Evolutionary conservation across 2,113 vertebrate species (phyloP).

Genomic region (Syngnathus typhle): DNA sequence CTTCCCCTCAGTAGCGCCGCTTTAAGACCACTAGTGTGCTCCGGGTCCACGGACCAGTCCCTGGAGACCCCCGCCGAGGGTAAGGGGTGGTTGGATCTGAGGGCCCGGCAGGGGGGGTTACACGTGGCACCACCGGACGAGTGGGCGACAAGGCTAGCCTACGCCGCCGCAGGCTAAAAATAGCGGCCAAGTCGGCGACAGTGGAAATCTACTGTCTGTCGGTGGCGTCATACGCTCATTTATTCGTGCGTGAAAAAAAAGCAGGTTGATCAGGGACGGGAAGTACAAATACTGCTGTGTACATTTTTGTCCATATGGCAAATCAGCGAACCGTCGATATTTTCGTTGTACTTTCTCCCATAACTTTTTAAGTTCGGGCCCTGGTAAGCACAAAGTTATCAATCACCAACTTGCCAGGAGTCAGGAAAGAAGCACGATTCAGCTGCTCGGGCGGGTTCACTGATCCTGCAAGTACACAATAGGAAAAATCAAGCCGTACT

Average conservation of each 20-base stretch:
- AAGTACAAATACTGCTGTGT: too few relatives aligned
- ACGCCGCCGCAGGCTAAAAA: conserved; percentile 49
- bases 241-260: background rate
- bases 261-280: too few relatives aligned
- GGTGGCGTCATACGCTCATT: background rate
- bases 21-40: conserved; percentile 63
- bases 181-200: conserved; percentile 39
- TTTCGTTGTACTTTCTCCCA: background rate
- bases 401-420: background rate
- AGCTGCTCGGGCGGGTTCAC: background rate
- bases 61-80: conserved; percentile 35
- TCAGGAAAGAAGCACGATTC: background rate
- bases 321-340: too few relatives aligned
- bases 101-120: conserved; percentile 10
- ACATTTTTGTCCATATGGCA: too few relatives aligned
- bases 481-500: background rate
- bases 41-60: conserved; percentile 32
- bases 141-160: conserved; percentile 44
- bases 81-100: background rate
- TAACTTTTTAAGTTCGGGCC: background rate
- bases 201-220: conserved; percentile 53
- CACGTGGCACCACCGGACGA: conserved; percentile 43
- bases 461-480: background rate
- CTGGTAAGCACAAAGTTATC: background rate
- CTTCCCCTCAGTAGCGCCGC: conserved; percentile 60